These are phyloP conservation scores for Microtus oregoni DNA, from an alignment of 2,113 vertebrate species.

Conservation along the genomic window DNA sequence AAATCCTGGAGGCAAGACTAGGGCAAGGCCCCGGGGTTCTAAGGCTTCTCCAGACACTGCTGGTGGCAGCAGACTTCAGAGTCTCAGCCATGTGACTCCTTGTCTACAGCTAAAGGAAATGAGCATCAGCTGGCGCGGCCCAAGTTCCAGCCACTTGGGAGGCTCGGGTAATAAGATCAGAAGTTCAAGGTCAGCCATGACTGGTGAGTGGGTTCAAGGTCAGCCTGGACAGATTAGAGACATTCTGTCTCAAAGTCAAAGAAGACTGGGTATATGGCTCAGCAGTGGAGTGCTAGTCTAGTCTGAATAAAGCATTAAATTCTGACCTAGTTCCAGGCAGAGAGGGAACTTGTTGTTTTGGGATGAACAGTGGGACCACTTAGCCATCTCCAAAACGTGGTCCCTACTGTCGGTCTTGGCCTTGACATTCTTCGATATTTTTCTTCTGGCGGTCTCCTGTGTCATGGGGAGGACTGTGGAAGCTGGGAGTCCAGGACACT, in stretches of 20 bases:
- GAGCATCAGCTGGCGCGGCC: neutral
- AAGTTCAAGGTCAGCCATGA: neutral
- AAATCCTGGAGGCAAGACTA: neutral
- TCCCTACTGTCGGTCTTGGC: neutral
- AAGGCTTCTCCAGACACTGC: neutral
- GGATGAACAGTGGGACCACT: neutral
- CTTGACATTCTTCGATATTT: neutral
- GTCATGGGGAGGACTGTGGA: neutral
- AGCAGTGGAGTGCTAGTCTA: neutral
- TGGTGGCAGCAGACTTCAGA: neutral
- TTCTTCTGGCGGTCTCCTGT: neutral
- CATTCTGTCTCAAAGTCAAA: neutral
- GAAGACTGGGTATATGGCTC: neutral
- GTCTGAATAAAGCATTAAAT: neutral
- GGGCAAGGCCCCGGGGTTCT: fast-evolving
- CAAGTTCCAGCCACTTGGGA: neutral
- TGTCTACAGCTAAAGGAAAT: neutral
- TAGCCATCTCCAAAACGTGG: neutral
- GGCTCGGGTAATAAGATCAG: too few relatives aligned
- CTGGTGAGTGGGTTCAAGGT: neutral
- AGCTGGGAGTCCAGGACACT: neutral
- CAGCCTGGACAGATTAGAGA: neutral
- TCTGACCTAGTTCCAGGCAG: neutral
- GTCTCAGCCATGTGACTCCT: neutral
- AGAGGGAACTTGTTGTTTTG: neutral